Base-by-base conservation (phyloP, 2,888 invertebrate species). In the Morpho deidamia region DNA sequence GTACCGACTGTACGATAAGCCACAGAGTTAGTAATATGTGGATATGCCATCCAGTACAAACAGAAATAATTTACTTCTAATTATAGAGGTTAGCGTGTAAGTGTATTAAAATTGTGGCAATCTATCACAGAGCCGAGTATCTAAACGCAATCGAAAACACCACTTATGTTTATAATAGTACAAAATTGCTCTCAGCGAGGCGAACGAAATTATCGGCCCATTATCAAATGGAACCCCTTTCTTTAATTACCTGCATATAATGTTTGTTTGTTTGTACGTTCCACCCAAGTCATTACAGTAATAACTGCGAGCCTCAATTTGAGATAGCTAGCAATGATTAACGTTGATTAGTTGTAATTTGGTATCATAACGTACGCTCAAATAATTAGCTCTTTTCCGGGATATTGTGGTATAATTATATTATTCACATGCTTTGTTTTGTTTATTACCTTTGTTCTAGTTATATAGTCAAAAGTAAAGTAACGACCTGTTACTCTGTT, bases 141-240 rank as follows among this genome's bases (percentile, higher is more conserved):
- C 77, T 71, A 70, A 73, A 75, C 73, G 72, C 69, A 79, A 79
- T 80, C 78, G 76, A 76, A 75, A 75, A 77, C 69, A 67, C 74
- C 78, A 81, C 75, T 83, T 77, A 81, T 57, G 65, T 64, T 72
- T 72, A 80, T 86, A 85, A 85, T 85, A 76, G 73, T 72, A 84
- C 76, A 77, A 84, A 86, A 86, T 86, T 87, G 83, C 77, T 73
- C 67, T 69, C 75, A 70, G 71, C 70, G 66, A 68, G 69, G 49
- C 66, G 68, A 74, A 79, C 75, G 66, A 76, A 83, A 87, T 87
- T 87, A 87, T 85, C 78, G 71, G 68, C 60, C 79, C 73, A 87
- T 87, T 87, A 87, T 83, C 76, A 82, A 80, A 78, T 78, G 70
- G 76, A 78, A 85, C 82, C 86, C 85, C 82, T 87, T 88, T 83